Conservation (phyloP, 1,140 invertebrate species). For the Holotrichia oblita region DNA sequence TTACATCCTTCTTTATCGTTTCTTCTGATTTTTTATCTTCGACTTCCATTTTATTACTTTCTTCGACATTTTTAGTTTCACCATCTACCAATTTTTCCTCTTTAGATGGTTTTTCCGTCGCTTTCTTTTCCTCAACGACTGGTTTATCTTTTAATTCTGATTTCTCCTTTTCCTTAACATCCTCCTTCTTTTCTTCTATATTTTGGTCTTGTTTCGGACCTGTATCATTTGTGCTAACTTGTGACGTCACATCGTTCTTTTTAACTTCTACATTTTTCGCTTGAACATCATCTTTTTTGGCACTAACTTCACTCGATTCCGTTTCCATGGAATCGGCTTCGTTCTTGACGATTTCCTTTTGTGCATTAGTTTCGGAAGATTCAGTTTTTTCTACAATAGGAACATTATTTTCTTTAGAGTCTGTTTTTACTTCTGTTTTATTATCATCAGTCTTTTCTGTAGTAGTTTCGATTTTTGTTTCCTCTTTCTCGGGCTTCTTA, state of each 20-base stretch:
- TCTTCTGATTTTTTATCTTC: not conserved
- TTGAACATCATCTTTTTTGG: not conserved
- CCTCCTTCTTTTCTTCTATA: not conserved
- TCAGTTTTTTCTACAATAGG: not conserved
- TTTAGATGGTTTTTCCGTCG: too few relatives aligned
- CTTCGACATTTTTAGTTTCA: too few relatives aligned
- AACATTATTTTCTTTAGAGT: not conserved
- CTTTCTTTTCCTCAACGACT: too few relatives aligned
- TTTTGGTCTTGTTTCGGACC: slow-evolving; percentile 2
- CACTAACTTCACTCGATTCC: not conserved
- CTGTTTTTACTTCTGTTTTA: not conserved
- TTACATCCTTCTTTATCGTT: slow-evolving; percentile 16
- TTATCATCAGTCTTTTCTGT: not conserved
- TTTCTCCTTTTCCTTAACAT: not conserved
- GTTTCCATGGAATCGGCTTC: too few relatives aligned
- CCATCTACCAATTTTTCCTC: too few relatives aligned
- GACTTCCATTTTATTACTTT: too few relatives aligned
- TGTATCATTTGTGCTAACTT: not conserved
- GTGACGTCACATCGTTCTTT: not conserved
- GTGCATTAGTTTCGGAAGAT: not conserved
- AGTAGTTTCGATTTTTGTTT: not conserved
- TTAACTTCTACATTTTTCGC: not conserved
- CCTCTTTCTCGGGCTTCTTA: not conserved
- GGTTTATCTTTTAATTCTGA: not conserved
- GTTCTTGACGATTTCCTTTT: not conserved